Evolutionary conservation across 2,888 invertebrate genomes (phyloP), one percentile per base, ranked within the genome.

Genomic region (Cyclophora albipunctata): DNA sequence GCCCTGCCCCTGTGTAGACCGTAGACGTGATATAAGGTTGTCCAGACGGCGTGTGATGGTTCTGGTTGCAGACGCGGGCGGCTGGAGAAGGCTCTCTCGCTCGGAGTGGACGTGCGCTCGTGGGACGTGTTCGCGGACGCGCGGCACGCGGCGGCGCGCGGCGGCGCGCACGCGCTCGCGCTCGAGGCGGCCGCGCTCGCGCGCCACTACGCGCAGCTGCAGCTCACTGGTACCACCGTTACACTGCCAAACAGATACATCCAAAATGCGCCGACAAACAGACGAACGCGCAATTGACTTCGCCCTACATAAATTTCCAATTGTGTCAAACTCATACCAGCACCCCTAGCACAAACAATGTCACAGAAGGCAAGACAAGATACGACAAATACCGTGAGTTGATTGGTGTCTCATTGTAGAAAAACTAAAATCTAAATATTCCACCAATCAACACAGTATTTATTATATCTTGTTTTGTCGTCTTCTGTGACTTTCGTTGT

Each of bases 81-180:
- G 64, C 91, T 93, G 71, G 94, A 94, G 74, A 96, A 95, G 71
- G 96, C 97, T 2, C 93, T 96, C 67, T 91, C 95, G 51, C 84
- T 96, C 53, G 97, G 95, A 0, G 94, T 96, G 60, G 96, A 97
- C 76, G 90, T 97, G 58, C 92, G 92, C 48, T 95, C 96, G 69
- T 94, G 95, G 76, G 97, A 97, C 81, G 90, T 97, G 53, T 97
- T 95, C 73, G 93, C 93, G 92, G 96, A 96, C 83, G 90, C 95
- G 50, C 92, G 93, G 69, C 93, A 93, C 43, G 94, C 95, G n/a
- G 84, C 90, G 48, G 81, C 90, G 40, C 87, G 91, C 50, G 1
- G 90, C 90, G 2, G 91, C 91, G 61, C 75, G 85, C 2, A 90
- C 91, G 57, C 91, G 57, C 91, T 95, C 71, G 92, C 93, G 0